These are phyloP conservation scores for Paraplagusia blochii DNA, from an alignment of 2,113 vertebrate species.

Conservation along the genomic window DNA sequence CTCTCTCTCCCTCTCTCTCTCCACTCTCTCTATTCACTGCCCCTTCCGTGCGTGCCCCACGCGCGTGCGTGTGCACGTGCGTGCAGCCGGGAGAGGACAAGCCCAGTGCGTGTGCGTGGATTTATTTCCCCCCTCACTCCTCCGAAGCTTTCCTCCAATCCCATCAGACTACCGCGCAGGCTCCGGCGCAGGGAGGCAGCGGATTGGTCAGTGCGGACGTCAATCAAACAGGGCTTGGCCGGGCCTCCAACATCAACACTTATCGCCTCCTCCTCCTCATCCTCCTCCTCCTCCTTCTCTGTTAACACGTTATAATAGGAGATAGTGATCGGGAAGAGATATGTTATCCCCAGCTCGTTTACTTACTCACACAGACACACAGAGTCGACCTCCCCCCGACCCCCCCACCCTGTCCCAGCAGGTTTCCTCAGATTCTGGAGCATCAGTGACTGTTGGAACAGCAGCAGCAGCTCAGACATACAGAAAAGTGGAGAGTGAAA, in stretches of 20 bases:
- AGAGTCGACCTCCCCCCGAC: too few relatives aligned
- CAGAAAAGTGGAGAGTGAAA: neutral
- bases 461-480: too few relatives aligned
- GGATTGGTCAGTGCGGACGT: slow-evolving; percentile 62
- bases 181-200: slow-evolving; percentile 35
- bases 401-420: neutral
- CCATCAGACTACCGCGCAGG: slow-evolving; percentile 53
- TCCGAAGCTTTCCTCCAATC: slow-evolving; percentile 59
- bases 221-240: slow-evolving; percentile 29
- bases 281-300: slow-evolving; percentile 38
- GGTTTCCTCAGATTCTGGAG: slow-evolving; percentile 27
- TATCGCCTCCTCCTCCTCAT: slow-evolving; percentile 42
- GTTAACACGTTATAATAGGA: slow-evolving; percentile 68
- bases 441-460: neutral
- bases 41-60: slow-evolving; percentile 1
- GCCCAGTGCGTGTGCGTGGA: slow-evolving; percentile 40
- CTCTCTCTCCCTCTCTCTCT: slow-evolving; percentile 2
- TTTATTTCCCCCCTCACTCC: slow-evolving; percentile 15
- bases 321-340: slow-evolving; percentile 64
- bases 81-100: slow-evolving; percentile 14
- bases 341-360: slow-evolving; percentile 47
- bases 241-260: slow-evolving; percentile 1
- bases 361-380: slow-evolving; percentile 13
- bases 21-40: slow-evolving; percentile 27
- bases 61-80: slow-evolving; percentile 22